Evolutionary conservation across 2,888 invertebrate species (phyloP), one percentile per base, ranked within the genome.

Genomic region (Steinernema carpocapsae): DNA sequence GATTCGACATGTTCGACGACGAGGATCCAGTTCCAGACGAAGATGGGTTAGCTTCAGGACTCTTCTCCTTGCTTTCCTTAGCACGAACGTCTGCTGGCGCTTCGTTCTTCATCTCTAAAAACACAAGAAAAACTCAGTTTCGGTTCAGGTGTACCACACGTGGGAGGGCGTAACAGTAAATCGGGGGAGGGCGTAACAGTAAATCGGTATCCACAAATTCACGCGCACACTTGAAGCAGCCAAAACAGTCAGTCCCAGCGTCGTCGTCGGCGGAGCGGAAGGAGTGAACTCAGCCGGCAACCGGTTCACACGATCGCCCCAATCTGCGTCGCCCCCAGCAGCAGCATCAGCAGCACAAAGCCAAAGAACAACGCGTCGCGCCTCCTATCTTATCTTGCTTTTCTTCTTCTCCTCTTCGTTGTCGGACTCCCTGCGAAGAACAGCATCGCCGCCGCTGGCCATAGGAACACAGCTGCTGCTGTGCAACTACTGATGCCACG

Each of bases 301-400:
- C 64, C 64, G 64, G 64, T 64, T 64, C 64, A 64, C 56, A 56
- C 64, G 10, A 32, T 64, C 64, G 64, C 37, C 10, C 37, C 37
- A 37, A 37, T 37, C 37, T 37, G 37, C 64, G 56, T 19, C 56
- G 56, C 56, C 56, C 64, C 37, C 3, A 37, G 37, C 37, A 3
- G 4, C 37, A 37, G 37, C 37, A 37, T 3, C 37, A 37, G 37
- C 37, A 32, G 10, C 64, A 64, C 64, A 64, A 32, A 64, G 64
- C 64, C 64, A 64, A 64, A 64, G 64, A 64, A 64, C 64, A 64
- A 64, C 64, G 64, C 64, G 64, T 64, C 64, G 64, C 64, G 64
- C 64, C 64, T 64, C 64, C 64, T 64, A 32, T 64, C 64, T 64
- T 64, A 64, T 64, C 64, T 64, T 64, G 17, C 14, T 17, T 14